These are phyloP conservation scores for Loripinus fragilis DNA, from an alignment of 2,888 invertebrate genomes.

Conservation along the genomic window DNA sequence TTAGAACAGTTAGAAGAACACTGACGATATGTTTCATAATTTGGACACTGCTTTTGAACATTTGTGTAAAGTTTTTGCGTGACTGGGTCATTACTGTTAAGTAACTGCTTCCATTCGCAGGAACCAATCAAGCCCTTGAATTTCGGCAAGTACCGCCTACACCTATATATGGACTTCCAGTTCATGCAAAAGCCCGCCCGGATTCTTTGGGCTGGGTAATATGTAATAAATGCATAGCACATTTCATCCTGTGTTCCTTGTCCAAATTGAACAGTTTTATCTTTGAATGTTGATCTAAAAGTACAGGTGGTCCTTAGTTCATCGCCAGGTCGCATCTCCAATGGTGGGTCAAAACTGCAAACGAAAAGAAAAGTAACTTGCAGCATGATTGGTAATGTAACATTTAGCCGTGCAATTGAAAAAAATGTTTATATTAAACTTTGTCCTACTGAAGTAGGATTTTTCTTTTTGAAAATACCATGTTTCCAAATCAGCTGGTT, in stretches of 20 bases:
- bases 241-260: slow-evolving; percentile 72
- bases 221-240: slow-evolving; percentile 72
- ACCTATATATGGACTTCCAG: slow-evolving; percentile 44
- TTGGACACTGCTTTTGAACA: slow-evolving; percentile 39
- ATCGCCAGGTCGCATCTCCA: slow-evolving; percentile 64
- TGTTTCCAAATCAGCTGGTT: too few species aligned
- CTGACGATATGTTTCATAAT: slow-evolving; percentile 21
- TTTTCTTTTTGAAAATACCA: too few species aligned
- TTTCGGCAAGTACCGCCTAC: slow-evolving; percentile 55
- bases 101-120: slow-evolving; percentile 58
- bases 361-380: neutral
- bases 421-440: too few species aligned
- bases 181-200: slow-evolving; percentile 31
- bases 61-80: slow-evolving; percentile 14
- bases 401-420: too few species aligned
- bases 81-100: slow-evolving; percentile 27
- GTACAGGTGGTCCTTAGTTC: slow-evolving; percentile 63
- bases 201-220: slow-evolving; percentile 62
- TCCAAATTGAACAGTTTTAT: slow-evolving; percentile 60
- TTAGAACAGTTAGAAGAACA: slow-evolving; percentile 56
- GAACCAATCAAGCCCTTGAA: slow-evolving; percentile 50
- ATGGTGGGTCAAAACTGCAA: slow-evolving; percentile 58
- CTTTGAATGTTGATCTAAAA: slow-evolving; percentile 54
- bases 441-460: too few species aligned
- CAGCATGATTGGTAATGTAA: too few species aligned